These are phyloP conservation scores for Meloidogyne hapla DNA, from an alignment of 1,140 invertebrate genomes.

Conservation along the genomic window DNA sequence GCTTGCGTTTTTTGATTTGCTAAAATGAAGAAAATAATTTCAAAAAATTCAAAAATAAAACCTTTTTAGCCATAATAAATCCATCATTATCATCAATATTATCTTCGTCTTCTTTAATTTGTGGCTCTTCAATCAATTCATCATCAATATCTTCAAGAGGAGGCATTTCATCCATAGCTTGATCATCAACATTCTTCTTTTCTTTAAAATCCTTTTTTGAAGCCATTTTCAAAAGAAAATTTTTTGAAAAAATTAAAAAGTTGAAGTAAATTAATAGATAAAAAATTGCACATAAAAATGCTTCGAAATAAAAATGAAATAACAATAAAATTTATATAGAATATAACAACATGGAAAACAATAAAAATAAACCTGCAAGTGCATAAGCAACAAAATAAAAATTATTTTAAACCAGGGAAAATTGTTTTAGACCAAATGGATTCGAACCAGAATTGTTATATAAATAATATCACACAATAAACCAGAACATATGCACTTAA, in stretches of 20 bases:
- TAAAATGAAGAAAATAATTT: no score
- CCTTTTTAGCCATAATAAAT: neutral
- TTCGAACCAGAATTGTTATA: no score
- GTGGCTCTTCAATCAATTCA: neutral
- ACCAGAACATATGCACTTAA: neutral
- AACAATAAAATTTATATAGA: neutral
- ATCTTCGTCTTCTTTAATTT: neutral
- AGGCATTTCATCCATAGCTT: slow-evolving; percentile 48
- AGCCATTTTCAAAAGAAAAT: slow-evolving; percentile 12
- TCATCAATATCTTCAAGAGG: slow-evolving; percentile 55
- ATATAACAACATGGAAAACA: neutral
- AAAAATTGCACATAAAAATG: slow-evolving; percentile 7
- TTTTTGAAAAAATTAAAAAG: neutral
- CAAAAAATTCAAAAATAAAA: neutral
- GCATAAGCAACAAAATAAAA: no score
- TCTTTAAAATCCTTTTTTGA: slow-evolving; percentile 4
- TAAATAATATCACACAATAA: no score
- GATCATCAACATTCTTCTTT: slow-evolving; percentile 40
- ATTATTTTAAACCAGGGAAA: no score
- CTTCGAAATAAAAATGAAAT: neutral
- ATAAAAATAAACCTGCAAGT: neutral
- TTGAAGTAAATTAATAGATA: slow-evolving; percentile 24
- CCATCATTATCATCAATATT: neutral
- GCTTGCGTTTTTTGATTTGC: neutral
- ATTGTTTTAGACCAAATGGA: no score